phyloP scores from a whole-genome alignment of 2,113 vertebrate genomes.

The Austrofundulus limnaeus region DNA sequence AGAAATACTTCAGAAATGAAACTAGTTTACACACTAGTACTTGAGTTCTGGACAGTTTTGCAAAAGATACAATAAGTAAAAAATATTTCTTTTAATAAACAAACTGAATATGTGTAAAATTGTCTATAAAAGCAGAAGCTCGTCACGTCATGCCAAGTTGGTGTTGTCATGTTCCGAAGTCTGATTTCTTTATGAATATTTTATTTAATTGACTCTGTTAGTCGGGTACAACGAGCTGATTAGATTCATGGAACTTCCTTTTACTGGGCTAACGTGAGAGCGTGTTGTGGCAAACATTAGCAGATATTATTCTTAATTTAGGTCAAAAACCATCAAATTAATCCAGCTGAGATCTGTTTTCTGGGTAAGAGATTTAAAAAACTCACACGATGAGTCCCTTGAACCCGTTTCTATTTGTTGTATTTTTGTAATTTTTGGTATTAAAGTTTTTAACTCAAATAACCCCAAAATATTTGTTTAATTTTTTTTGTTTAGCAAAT shows the following conservation, averaged over 20 bases:
- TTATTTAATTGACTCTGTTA: conserved; percentile 35
- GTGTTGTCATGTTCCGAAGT: background rate
- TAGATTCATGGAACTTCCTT: conserved; percentile 1
- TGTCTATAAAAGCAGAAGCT: rapidly evolving
- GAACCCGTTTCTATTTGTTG: background rate
- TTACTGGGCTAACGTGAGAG: background rate
- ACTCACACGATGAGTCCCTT: background rate
- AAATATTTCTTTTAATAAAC: no score
- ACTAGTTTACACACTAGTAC: no score
- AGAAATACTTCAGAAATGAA: no score
- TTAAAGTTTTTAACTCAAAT: no score
- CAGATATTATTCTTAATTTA: background rate
- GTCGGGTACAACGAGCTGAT: conserved; percentile 8
- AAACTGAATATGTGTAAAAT: no score
- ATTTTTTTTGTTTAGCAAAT: no score
- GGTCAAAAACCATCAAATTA: background rate
- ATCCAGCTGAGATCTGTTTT: background rate
- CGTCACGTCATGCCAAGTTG: background rate
- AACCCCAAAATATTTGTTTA: no score
- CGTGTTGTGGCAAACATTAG: background rate
- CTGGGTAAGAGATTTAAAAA: no score
- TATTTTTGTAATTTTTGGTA: no score
- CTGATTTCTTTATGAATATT: conserved; percentile 32
- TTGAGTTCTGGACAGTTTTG: no score
- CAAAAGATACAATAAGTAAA: no score